Percentiles rank a stretch among this genome's conserved stretches.
Evolutionary conservation across 1,140 invertebrate genomes (phyloP).

Genomic region (Brevipalpus yothersi): DNA sequence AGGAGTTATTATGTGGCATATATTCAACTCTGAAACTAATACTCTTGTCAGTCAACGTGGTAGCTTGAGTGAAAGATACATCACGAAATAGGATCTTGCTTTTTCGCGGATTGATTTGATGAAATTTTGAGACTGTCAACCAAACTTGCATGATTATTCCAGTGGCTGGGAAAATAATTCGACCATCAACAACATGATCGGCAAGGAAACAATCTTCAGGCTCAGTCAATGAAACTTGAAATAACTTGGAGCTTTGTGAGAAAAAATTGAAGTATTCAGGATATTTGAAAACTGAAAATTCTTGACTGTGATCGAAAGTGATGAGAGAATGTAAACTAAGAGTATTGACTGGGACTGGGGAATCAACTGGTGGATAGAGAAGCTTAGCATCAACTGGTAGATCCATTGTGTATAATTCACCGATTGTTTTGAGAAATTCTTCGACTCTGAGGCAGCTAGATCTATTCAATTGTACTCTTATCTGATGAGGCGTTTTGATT

Average conservation of each 20-base stretch:
- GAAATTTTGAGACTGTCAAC: conserved; percentile 45
- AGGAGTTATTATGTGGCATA: neutral
- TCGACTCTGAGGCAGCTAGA: too few species aligned
- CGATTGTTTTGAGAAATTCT: too few species aligned
- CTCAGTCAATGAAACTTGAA: conserved; percentile 37
- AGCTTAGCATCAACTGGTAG: conserved; percentile 63
- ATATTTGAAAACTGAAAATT: conserved; percentile 50
- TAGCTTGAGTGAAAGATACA: conserved; percentile 64
- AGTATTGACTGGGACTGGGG: conserved; percentile 60
- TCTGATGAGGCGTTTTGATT: too few species aligned
- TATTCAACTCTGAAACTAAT: neutral
- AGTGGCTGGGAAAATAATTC: conserved; percentile 79
- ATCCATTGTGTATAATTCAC: too few species aligned
- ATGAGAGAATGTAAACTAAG: conserved; percentile 58
- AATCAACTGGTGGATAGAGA: conserved; percentile 44
- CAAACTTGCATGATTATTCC: conserved; percentile 76
- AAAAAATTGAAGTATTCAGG: conserved; percentile 9
- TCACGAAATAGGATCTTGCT: conserved; percentile 40
- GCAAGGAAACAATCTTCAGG: conserved; percentile 45
- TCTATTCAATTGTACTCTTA: too few species aligned
- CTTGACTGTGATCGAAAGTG: conserved; percentile 64
- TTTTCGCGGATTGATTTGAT: neutral
- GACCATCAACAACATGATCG: conserved; percentile 78
- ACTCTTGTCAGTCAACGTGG: conserved; percentile 16
- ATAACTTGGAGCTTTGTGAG: neutral